phyloP scores from a whole-genome alignment of 2,888 invertebrate genomes.

The Drosophila anomelani region DNA sequence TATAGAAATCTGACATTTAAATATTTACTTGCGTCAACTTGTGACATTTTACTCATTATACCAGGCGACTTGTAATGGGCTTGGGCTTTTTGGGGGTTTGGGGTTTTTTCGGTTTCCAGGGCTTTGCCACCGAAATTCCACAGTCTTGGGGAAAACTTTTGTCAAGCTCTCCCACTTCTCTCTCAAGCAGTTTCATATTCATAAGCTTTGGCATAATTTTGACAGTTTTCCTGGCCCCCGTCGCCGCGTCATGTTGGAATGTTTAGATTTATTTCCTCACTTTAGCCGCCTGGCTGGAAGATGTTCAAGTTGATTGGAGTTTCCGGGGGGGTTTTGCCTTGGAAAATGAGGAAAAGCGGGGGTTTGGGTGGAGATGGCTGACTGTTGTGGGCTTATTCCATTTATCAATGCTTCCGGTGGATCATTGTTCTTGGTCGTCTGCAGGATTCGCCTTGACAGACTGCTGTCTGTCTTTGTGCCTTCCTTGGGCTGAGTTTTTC shows the following conservation, averaged over 20 bases:
- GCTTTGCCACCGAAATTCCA: conserved; percentile 13
- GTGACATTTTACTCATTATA: conserved; percentile 81
- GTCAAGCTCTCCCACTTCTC: conserved; percentile 13
- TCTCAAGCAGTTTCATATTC: conserved; percentile 64
- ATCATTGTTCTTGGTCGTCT: conserved; percentile 48
- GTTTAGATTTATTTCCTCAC: conserved; percentile 75
- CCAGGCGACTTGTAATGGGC: conserved; percentile 38
- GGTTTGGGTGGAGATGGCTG: not conserved
- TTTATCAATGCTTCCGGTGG: conserved; percentile 76
- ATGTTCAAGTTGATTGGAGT: conserved; percentile 49
- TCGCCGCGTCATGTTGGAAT: conserved; percentile 52
- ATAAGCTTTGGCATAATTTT: conserved; percentile 75
- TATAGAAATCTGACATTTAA: conserved; percentile 82
- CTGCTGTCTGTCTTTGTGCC: conserved; percentile 37
- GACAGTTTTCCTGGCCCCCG: conserved; percentile 64
- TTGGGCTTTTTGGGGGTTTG: not conserved
- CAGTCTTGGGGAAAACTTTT: conserved; percentile 52
- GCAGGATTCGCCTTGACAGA: conserved; percentile 44
- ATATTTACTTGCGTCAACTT: conserved; percentile 83
- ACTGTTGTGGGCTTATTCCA: conserved; percentile 59
- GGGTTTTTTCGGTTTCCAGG: conserved; percentile 20
- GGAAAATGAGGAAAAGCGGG: conserved; percentile 3
- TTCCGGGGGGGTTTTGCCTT: conserved; percentile 7
- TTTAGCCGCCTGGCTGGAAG: conserved; percentile 50
- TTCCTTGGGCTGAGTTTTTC: conserved; percentile 4